These are phyloP conservation scores for Tinea semifulvella DNA, from an alignment of 2,888 invertebrate genomes.

Conservation along the genomic window DNA sequence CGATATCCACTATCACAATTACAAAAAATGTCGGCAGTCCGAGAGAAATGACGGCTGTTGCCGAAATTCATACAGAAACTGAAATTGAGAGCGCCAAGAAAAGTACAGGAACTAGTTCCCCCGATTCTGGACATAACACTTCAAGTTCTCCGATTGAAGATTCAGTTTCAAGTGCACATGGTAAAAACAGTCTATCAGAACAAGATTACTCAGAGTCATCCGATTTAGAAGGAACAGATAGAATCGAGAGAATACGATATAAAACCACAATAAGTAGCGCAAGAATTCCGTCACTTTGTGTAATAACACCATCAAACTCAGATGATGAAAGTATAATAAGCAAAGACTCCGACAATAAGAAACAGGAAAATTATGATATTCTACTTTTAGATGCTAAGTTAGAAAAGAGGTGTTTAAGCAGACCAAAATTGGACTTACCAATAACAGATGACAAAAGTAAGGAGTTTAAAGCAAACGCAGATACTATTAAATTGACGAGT, in stretches of 20 bases:
- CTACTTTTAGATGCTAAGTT: slow-evolving; percentile 28
- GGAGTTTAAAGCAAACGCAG: slow-evolving; percentile 30
- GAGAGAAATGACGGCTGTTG: slow-evolving; percentile 68
- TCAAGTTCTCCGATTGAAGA: slow-evolving; percentile 81
- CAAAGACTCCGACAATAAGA: slow-evolving; percentile 34
- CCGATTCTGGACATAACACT: slow-evolving; percentile 83
- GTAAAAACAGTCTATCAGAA: slow-evolving; percentile 75
- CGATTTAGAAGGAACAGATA: slow-evolving; percentile 86
- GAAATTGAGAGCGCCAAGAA: slow-evolving; percentile 58
- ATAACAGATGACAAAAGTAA: slow-evolving; percentile 35
- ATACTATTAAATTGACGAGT: slow-evolving; percentile 30
- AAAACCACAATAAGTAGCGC: slow-evolving; percentile 89
- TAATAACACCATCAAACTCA: slow-evolving; percentile 87
- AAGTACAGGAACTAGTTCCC: slow-evolving; percentile 75
- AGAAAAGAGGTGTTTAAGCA: slow-evolving; percentile 31
- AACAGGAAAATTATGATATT: slow-evolving; percentile 27
- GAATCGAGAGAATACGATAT: slow-evolving; percentile 84
- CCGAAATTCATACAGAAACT: slow-evolving; percentile 60
- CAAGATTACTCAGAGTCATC: slow-evolving; percentile 88
- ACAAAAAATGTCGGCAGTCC: slow-evolving; percentile 49
- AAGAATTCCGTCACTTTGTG: slow-evolving; percentile 91
- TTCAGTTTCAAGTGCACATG: slow-evolving; percentile 76
- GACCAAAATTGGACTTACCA: slow-evolving; percentile 53
- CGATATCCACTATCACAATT: slow-evolving; percentile 45
- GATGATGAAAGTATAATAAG: slow-evolving; percentile 79